Percentiles rank a stretch among this genome's conserved stretches.
These are phyloP conservation scores for Mya arenaria DNA, from an alignment of 1,140 invertebrate genomes.

Conservation along the genomic window DNA sequence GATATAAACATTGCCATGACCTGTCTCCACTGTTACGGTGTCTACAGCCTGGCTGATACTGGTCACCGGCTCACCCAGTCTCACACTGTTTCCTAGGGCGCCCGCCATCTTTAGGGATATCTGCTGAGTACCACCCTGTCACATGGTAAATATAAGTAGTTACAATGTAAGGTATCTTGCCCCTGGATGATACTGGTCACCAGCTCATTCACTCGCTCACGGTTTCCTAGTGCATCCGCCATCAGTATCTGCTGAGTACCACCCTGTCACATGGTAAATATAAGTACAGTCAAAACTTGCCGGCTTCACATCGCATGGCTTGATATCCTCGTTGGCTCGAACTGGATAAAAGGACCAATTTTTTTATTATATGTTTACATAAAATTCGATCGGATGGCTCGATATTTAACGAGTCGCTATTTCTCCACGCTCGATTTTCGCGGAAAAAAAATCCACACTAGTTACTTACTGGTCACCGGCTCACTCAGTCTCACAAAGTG, in stretches of 20 bases:
- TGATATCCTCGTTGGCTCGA: no score
- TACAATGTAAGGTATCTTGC: constrained; percentile 60
- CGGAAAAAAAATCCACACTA: no score
- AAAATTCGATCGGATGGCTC: no score
- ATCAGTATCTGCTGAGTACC: constrained; percentile 81
- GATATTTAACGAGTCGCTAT: no score
- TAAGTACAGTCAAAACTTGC: no score
- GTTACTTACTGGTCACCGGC: constrained; percentile 73
- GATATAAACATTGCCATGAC: constrained; percentile 61
- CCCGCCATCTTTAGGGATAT: constrained; percentile 75
- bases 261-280: constrained; percentile 76
- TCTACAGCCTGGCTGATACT: constrained; percentile 75
- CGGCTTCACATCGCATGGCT: constrained; percentile 75
- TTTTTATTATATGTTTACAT: no score
- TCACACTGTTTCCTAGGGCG: constrained; percentile 73
- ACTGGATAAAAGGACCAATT: no score
- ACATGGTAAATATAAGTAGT: no score
- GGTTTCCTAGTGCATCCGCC: constrained; percentile 69
- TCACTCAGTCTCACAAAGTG: constrained; percentile 71
- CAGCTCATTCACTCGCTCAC: constrained; percentile 74
- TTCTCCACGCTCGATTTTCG: no score
- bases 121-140: constrained; percentile 81
- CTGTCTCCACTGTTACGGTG: constrained; percentile 66
- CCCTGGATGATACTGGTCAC: constrained; percentile 78
- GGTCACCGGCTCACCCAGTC: constrained; percentile 73